These are phyloP conservation scores for Rhineura floridana DNA, from an alignment of 2,113 vertebrate species.

Conservation along the genomic window DNA sequence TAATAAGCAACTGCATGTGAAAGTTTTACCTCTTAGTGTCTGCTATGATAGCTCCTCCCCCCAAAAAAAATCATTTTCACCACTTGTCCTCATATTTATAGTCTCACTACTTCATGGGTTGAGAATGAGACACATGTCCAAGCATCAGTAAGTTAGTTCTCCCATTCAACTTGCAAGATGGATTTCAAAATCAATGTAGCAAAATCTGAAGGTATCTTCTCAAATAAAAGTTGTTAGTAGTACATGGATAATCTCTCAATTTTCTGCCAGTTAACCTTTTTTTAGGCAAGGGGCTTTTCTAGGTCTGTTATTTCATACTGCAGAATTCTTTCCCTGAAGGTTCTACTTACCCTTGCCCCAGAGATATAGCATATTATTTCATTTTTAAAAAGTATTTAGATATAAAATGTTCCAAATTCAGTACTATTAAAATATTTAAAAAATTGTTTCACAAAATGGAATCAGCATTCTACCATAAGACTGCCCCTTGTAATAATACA, in stretches of 20 bases:
- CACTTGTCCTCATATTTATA: too few species aligned
- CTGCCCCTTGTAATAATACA: neutral
- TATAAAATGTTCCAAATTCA: neutral
- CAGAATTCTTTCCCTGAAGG: neutral
- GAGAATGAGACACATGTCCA: neutral
- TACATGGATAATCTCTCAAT: neutral
- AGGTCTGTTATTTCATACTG: neutral
- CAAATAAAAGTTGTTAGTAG: neutral
- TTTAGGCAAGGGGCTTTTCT: neutral
- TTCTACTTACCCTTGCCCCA: neutral
- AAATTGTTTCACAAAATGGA: neutral
- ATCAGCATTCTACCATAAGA: neutral
- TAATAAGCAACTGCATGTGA: neutral
- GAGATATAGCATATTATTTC: neutral
- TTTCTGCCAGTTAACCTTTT: neutral
- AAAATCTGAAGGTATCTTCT: neutral
- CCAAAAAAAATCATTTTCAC: too few species aligned
- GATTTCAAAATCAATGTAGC: neutral
- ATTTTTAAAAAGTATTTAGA: neutral
- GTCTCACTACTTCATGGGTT: too few species aligned
- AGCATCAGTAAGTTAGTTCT: neutral
- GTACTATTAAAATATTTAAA: neutral
- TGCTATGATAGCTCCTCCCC: neutral
- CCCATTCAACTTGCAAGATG: neutral
- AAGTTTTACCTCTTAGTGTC: neutral